Conservation (phyloP, 2,888 invertebrate genomes). For the Atrina japonica region DNA sequence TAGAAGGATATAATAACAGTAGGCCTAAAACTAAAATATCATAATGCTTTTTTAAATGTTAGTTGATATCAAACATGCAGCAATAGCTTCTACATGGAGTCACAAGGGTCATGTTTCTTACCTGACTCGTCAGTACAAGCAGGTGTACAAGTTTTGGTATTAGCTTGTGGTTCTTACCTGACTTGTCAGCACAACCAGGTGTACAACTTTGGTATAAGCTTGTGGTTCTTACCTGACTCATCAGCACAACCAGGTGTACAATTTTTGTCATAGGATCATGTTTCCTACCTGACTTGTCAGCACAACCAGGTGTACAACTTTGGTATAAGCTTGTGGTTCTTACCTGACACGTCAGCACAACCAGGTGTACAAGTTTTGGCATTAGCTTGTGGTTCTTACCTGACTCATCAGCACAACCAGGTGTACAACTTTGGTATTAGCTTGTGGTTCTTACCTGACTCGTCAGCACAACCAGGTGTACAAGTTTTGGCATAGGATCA, state of each 20-base stretch:
- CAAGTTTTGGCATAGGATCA: constrained; percentile 76
- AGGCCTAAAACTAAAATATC: no score
- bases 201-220: constrained; percentile 77
- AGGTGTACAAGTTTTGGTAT: constrained; percentile 78
- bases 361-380: constrained; percentile 76
- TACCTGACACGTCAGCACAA: constrained; percentile 80
- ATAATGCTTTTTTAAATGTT: no score
- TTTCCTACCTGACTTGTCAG: no score
- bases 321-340: no score
- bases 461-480: constrained; percentile 75
- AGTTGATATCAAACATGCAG: no score
- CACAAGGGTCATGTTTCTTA: no score
- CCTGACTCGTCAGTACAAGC: constrained; percentile 78
- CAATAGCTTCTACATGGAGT: no score
- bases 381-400: constrained; percentile 77
- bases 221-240: constrained; percentile 79
- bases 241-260: constrained; percentile 75
- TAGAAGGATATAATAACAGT: no score
- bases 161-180: no score
- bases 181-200: constrained; percentile 75
- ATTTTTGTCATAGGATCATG: constrained; percentile 77
- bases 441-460: no score
- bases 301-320: constrained; percentile 76
- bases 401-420: no score
- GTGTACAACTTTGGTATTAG: constrained; percentile 78